Percentiles rank a stretch among this genome's conserved stretches.
Evolutionary conservation across 2,113 vertebrate species (phyloP).

Genomic region (Microcebus jonahi): DNA sequence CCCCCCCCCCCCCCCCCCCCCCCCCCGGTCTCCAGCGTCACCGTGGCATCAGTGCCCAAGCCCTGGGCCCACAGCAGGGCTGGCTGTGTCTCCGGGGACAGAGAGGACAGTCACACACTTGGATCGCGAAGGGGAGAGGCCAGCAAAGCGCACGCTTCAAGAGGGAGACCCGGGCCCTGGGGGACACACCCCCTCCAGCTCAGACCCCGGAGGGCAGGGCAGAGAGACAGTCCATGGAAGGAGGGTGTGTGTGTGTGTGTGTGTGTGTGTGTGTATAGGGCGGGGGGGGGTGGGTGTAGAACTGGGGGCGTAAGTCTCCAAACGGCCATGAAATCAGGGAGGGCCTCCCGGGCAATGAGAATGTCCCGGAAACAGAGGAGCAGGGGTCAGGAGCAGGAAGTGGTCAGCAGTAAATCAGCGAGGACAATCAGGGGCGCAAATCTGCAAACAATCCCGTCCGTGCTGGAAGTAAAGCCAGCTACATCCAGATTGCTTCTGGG

Average conservation of each 20-base stretch:
- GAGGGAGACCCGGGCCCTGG: accelerated
- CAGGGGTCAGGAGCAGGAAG: background rate
- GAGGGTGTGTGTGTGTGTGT: too few relatives aligned
- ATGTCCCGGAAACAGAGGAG: background rate
- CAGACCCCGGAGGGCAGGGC: background rate
- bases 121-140: accelerated
- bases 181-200: background rate
- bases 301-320: background rate
- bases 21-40: accelerated
- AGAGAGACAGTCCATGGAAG: too few relatives aligned
- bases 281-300: too few relatives aligned
- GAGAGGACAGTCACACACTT: accelerated
- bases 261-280: too few relatives aligned
- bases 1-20: too few relatives aligned
- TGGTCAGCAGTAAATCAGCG: background rate
- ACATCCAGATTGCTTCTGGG: background rate
- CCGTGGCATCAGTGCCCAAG: accelerated
- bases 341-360: background rate
- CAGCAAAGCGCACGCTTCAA: background rate
- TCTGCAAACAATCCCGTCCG: background rate
- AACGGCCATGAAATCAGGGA: background rate
- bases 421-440: background rate
- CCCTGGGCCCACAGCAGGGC: background rate
- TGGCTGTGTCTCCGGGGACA: background rate
- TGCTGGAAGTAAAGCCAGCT: background rate